Base-by-base conservation (phyloP, 1,140 invertebrate species). In the Nebria ingens region DNA sequence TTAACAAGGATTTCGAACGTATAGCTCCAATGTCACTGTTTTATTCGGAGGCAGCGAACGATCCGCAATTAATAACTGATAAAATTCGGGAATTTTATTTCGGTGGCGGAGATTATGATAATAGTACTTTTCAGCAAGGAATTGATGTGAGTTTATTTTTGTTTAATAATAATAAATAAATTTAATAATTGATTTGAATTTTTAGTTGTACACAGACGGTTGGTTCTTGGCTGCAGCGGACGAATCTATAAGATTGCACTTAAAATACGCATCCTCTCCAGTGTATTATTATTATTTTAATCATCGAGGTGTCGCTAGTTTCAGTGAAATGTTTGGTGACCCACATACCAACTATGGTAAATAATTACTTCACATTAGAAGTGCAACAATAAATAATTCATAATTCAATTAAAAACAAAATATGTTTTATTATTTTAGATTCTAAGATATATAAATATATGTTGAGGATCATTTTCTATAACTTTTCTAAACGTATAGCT, bases 281-380 rank as follows among this genome's bases (percentile, higher is more conserved):
- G 71, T 82, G 0, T 86, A 79, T 65, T 79, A 82, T 19, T 87
- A 86, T 61, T 73, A 82, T 3, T 77, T 86, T n/a, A 67, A 75
- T 0, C 83, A 86, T 60, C 73, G 73, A 62, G 83, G 82, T 2
- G 69, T 72, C n/a, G 72, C 75, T n/a, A 85, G 83, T 49, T 85
- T 86, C 56, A 83, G 80, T 6, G 72, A 73, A 59, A 77, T 85
- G 53, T 87, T 86, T 53, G 83, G 84, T 0, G 82, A 79, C 55
- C 64, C 67, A 1, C 62, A 68, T 12, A 72, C 71, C 12, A 73
- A 83, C 64, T 84, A 84, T 58, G 84, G 76, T 76, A 66, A 65
- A 57, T 52, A 34, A 54, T 51, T n/a, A n/a, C n/a, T n/a, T n/a
- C n/a, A n/a, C n/a, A n/a, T n/a, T n/a, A n/a, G n/a, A n/a, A n/a